A percentile compares a stretch with the other conserved stretches of the same genome.
Conservation (phyloP, 2,113 vertebrate species). For the Entelurus aequoreus region DNA sequence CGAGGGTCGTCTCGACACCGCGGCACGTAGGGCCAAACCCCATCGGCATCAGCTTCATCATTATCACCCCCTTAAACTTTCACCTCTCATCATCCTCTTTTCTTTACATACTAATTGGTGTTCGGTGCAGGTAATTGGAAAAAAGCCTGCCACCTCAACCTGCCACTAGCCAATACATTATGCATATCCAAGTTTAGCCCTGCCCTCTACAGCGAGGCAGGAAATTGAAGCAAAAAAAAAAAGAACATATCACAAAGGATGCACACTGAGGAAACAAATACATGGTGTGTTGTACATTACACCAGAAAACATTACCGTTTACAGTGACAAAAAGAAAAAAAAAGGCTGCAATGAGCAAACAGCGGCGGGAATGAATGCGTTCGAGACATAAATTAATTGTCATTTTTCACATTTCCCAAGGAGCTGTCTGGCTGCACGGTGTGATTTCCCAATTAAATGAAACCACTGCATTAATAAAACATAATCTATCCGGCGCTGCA, state of each 20-base stretch:
- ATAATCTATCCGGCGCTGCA: conserved; percentile 51
- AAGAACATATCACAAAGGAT: not conserved
- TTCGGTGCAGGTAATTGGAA: conserved; percentile 63
- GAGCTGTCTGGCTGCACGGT: conserved; percentile 36
- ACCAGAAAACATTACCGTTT: not conserved
- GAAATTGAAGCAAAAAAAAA: conserved; percentile 12
- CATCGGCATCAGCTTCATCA: conserved; percentile 65
- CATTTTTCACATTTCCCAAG: conserved; percentile 50
- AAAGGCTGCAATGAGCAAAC: conserved; percentile 8
- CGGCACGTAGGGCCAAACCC: conserved; percentile 42
- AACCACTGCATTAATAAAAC: conserved; percentile 54
- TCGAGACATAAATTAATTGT: conserved; percentile 48
- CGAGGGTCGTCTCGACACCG: conserved; percentile 32
- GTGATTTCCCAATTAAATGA: conserved; percentile 59
- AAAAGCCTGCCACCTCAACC: conserved; percentile 43
- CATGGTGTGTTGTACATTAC: conserved; percentile 1
- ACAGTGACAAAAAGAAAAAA: conserved; percentile 25
- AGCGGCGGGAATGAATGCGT: conserved; percentile 11
- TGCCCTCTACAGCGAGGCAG: conserved; percentile 26
- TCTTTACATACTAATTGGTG: conserved; percentile 67
- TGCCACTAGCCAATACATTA: conserved; percentile 55
- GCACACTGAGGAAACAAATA: conserved; percentile 5
- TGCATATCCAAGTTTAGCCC: conserved; percentile 42
- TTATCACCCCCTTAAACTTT: conserved; percentile 73
- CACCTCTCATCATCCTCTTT: conserved; percentile 64